A percentile compares a stretch with the other conserved stretches of the same genome.
Evolutionary conservation across 1,140 invertebrate species (phyloP).

Genomic region (Samia ricini): DNA sequence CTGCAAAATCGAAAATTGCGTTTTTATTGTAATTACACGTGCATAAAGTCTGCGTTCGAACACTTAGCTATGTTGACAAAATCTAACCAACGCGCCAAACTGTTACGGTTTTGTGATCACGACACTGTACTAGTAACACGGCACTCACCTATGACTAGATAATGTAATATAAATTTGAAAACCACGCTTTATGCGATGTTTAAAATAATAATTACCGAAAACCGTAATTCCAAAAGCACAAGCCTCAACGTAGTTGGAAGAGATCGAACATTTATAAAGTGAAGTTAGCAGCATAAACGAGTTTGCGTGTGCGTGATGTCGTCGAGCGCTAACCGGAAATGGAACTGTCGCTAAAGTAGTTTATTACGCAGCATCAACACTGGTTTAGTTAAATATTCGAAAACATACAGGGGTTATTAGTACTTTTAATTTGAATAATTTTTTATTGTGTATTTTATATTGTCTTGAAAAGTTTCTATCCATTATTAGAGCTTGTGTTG

Average conservation of each 20-base stretch:
- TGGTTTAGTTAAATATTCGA: neutral
- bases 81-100: conserved; percentile 71
- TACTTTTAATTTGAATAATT: neutral
- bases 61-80: conserved; percentile 69
- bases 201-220: conserved; percentile 75
- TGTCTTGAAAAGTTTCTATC: no score
- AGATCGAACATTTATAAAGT: conserved; percentile 74
- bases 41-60: conserved; percentile 58
- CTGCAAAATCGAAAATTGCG: conserved; percentile 60
- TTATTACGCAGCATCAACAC: conserved; percentile 23
- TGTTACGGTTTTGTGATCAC: conserved; percentile 31
- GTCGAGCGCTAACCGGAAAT: conserved; percentile 70
- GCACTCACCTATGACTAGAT: conserved; percentile 41
- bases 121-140: conserved; percentile 24
- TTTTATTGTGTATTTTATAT: neutral
- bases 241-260: conserved; percentile 72
- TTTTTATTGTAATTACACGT: conserved; percentile 67
- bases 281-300: conserved; percentile 62
- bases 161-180: conserved; percentile 31
- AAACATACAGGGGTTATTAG: neutral
- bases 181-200: conserved; percentile 39
- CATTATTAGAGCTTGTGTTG: no score
- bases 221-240: conserved; percentile 67
- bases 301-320: conserved; percentile 66
- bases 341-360: conserved; percentile 60